Base-by-base conservation (phyloP, 2,113 vertebrate species). In the Gymnogyps californianus region DNA sequence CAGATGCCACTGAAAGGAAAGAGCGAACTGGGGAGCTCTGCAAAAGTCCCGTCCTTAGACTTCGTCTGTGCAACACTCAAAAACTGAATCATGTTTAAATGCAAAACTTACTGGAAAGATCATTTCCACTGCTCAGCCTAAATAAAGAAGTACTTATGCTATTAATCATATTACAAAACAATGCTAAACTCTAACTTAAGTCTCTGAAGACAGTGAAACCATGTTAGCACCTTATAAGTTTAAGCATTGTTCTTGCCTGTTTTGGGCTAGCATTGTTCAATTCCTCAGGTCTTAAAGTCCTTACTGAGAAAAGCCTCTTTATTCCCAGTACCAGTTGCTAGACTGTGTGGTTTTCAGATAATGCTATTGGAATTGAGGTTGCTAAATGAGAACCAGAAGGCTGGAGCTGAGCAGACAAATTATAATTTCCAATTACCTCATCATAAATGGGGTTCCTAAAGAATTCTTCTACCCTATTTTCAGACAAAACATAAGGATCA, bases 311-410 rank as follows among this genome's bases (percentile, higher is more conserved):
- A 96, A 97, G 70, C 89, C 82, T 87, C 91, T 96, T 97, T 93
- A 91, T 76, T 83, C 78, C 55, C 59, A 55, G 82, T n/a, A 80
- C 76, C 83, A 90, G 66, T 81, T 89, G 75, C 87, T 74, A 69
- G 40, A 80, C 10, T 66, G 28, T 82, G 86, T 87, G 89, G 61
- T 92, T 94, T 94, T 76, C 89, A 83, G 65, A 72, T 95, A 95
- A 96, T 92, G 90, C 89, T 65, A 24, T 49, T 86, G 93, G 65
- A 96, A 89, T 9, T 59, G 69, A 96, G 66, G 61, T 83, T 90
- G 77, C 88, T 93, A 91, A 96, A 96, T 70, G n/a, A 96, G 81
- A 96, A 95, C 61, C 89, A 96, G 78, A 94, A 96, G 62, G 75
- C 65, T 91, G 31, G 34, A 87, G 74, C 62, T 91, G 96, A 96